Evolutionary conservation across 2,113 vertebrate genomes (phyloP), one percentile per base, ranked within the genome.

Genomic region (Salvelinus namaycush): DNA sequence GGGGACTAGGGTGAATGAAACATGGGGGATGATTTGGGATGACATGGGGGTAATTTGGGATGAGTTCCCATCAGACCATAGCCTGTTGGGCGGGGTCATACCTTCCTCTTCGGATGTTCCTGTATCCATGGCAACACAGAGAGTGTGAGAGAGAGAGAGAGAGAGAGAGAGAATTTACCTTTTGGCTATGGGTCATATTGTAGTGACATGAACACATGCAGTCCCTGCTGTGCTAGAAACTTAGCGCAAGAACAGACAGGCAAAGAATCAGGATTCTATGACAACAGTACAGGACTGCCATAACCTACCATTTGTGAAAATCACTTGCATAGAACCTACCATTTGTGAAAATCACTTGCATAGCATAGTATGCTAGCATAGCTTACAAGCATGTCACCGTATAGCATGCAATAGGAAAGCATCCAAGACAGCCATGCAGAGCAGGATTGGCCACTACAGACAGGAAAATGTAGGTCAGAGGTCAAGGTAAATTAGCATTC

Each of bases 61-160:
- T 5, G 16, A 54, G 16, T 18, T 51, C 49, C 49, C 12, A 54
- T 54, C 51, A 54, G 51, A 54, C 51, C 51, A 54, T 54, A 54
- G 51, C 51, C 51, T 94, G 91, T 87, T 94, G 94, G 78, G 94
- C 88, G 22, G 93, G 89, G 80, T 94, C 95, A 5, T 98, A 99
- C 97, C 97, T 98, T 97, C 97, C 97, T 89, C 96, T 93, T 20
- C 97, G 95, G 88, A 98, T 98, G 94, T 98, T 99, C 93, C 97
- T 99, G 94, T 64, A 81, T 73, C 44, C 34, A 74, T 20, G 4
- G 48, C 64, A 49, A 57, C 4, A 54, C 16, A 34, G 12, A 73
- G 22, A 85, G 76, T 64, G 57, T 65, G 70, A 54, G 76, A 12
- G 26, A 24, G 80, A 79, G 54, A 62, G 12, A 59, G 24, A 65